A percentile compares a stretch with the other conserved stretches of the same genome.
phyloP scores from a whole-genome alignment of 2,113 vertebrate species.

The Barnardius zonarius region DNA sequence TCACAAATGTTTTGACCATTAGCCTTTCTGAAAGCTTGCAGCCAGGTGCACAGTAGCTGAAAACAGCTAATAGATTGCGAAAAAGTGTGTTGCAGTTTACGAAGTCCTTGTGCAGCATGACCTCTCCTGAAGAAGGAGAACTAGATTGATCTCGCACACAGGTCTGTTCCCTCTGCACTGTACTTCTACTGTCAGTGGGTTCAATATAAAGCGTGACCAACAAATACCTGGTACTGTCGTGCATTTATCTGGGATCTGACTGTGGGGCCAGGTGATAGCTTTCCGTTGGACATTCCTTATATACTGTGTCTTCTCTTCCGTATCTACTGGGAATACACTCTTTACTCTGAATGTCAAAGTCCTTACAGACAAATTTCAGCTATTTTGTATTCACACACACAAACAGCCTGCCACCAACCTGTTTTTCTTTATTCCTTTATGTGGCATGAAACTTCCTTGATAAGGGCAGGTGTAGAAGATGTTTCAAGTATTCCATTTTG shows the following conservation, averaged over 20 bases:
- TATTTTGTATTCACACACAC: not conserved
- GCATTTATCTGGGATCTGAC: not conserved
- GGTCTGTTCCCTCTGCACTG: not conserved
- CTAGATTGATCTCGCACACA: not conserved
- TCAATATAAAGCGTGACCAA: not conserved
- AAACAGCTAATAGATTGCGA: not conserved
- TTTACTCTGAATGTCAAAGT: not conserved
- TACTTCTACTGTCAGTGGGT: not conserved
- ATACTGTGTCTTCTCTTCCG: not conserved
- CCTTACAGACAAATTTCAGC: not conserved
- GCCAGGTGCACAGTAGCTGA: not conserved
- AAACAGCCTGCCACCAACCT: not conserved
- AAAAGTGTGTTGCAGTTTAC: not conserved
- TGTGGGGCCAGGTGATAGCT: not conserved
- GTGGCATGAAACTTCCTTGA: not conserved
- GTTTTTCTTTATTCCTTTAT: not conserved
- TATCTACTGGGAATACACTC: not conserved
- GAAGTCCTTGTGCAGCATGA: not conserved
- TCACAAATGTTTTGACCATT: not conserved
- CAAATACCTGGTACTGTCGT: not conserved
- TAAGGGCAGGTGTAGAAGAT: conserved; percentile 10
- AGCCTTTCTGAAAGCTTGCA: not conserved
- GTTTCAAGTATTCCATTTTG: conserved; percentile 7
- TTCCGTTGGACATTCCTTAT: not conserved
- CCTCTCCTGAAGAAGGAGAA: not conserved